Evolutionary conservation across 2,113 vertebrate species (phyloP), one percentile per base, ranked within the genome.

Genomic region (Physeter macrocephalus): DNA sequence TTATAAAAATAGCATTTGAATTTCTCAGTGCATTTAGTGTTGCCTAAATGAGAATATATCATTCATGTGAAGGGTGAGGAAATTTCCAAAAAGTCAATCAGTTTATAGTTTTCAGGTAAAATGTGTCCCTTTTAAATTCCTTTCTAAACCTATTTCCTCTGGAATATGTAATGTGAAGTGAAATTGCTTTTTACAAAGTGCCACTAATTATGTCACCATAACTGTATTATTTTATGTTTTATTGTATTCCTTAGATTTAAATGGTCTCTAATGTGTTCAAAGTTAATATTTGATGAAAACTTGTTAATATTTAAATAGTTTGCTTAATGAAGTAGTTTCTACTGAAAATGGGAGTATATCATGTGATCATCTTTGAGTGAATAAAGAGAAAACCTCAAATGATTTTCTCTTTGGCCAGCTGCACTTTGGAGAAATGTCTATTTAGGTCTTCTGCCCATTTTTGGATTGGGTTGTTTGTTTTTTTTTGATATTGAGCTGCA

Each of bases 201-300:
- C 10, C 18, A 67, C 77, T 93, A 87, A 92, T 85, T 94, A 81
- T 71, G 62, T 31, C 59, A 81, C 23, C 15, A 31, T 75, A 85
- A 36, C 43, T 85, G 41, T 87, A 39, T 93, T 89, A 92, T 72
- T 67, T 86, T 95, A 90, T 57, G 8, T 90, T 94, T 90, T 94
- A 95, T 88, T 90, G 15, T 57, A 31, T 78, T 75, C 61, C 67
- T 88, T 92, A 57, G 21, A 66, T 43, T 82, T 85, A 93, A 93
- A 81, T 88, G 52, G 75, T 85, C 20, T 74, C 25, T 92, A 93
- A 92, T 94, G 4, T 66, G 8, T 85, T 95, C 95, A 93, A 85
- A 95, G 88, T 97, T 97, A 95, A 94, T 90, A 90, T 97, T 93
- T 95, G 93, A 97, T 94, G 62, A 94, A 95, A 95, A 77, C 18